Evolutionary conservation across 2,797 vertebrate genomes (phyloP).

Genomic region (Pantherophis alleghaniensis): DNA sequence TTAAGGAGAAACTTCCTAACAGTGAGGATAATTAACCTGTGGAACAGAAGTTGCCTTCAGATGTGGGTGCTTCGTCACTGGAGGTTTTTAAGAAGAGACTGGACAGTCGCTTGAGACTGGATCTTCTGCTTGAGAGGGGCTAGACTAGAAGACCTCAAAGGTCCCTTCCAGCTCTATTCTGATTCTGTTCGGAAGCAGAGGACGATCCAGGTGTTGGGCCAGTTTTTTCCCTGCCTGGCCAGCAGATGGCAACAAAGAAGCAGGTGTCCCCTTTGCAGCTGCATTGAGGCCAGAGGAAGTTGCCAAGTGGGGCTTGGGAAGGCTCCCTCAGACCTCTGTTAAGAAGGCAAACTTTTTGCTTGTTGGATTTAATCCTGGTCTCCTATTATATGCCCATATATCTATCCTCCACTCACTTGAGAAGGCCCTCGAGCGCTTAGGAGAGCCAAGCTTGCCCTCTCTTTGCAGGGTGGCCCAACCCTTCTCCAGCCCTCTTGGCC

Average conservation of each 20-base stretch:
- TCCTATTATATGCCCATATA: slow-evolving; percentile 47
- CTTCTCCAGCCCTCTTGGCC: not conserved
- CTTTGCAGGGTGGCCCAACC: not conserved
- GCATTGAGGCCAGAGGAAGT: not conserved
- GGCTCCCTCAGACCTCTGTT: slow-evolving; percentile 24
- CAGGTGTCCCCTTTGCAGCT: slow-evolving; percentile 28
- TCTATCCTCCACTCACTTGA: slow-evolving; percentile 43
- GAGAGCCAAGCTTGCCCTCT: too few species aligned
- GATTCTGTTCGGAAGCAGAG: not conserved
- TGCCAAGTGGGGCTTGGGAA: slow-evolving; percentile 15
- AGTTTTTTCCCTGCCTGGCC: slow-evolving; percentile 50
- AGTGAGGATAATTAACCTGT: not conserved
- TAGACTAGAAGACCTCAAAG: not conserved
- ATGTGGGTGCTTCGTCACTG: not conserved
- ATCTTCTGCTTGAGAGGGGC: not conserved
- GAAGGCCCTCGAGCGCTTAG: not conserved
- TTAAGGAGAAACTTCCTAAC: not conserved
- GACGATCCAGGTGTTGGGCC: too few species aligned
- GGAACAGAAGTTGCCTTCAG: not conserved
- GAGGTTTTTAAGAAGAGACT: too few species aligned
- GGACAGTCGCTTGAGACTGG: too few species aligned
- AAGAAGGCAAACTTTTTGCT: slow-evolving; percentile 64
- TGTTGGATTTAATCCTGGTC: slow-evolving; percentile 71
- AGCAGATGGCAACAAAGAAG: slow-evolving; percentile 72
- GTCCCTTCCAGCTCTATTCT: not conserved